Conservation (phyloP, 2,113 vertebrate genomes). For the Coptodon rendalli region DNA sequence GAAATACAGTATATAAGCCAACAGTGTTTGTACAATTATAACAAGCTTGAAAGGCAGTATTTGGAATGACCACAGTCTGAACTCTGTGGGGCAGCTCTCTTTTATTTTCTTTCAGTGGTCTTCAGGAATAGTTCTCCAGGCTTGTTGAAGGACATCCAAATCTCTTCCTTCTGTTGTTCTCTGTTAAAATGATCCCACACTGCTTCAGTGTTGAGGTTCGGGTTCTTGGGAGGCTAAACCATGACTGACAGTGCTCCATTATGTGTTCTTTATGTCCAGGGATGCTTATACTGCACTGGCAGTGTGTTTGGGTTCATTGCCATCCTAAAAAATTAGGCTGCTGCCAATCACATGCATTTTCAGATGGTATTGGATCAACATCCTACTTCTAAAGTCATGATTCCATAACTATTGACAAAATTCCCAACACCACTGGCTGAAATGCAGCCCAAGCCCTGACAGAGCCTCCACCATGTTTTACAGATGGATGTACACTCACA, state of each 20-base stretch:
- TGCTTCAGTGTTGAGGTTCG: background rate
- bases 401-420: background rate
- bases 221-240: background rate
- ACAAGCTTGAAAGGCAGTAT: background rate
- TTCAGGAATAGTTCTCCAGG: background rate
- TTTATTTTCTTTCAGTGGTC: fast-evolving
- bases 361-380: background rate
- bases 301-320: background rate
- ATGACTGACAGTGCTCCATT: background rate
- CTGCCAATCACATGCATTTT: background rate
- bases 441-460: background rate
- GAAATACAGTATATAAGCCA: background rate
- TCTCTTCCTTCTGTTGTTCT: background rate
- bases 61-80: background rate
- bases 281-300: background rate
- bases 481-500: background rate
- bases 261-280: background rate
- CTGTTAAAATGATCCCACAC: background rate
- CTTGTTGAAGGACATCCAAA: background rate
- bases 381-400: fast-evolving
- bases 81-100: background rate
- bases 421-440: background rate
- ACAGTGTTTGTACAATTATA: background rate
- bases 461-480: fast-evolving
- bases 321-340: fast-evolving